A percentile compares a stretch with the other conserved stretches of the same genome.
Evolutionary conservation across 2,113 vertebrate species (phyloP).

Genomic region (Clarias batrachus): DNA sequence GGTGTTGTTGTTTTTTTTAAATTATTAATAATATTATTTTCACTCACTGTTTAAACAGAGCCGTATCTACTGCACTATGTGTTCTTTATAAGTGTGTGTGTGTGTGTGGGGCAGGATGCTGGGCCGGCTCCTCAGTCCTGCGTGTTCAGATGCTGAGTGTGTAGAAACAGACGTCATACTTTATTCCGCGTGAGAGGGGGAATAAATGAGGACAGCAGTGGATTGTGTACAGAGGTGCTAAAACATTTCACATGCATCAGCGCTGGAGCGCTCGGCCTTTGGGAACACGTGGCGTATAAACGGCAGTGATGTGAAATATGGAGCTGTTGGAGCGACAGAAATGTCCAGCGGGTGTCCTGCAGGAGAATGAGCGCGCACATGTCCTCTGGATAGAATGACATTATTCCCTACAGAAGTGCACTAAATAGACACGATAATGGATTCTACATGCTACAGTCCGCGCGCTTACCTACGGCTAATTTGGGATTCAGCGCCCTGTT

Average conservation of each 20-base stretch:
- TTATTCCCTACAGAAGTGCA: conserved; percentile 32
- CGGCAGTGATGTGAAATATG: neutral
- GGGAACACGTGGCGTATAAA: neutral
- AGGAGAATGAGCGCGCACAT: neutral
- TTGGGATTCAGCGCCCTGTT: neutral
- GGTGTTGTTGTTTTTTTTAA: too few species aligned
- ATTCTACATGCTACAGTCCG: neutral
- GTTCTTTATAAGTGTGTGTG: neutral
- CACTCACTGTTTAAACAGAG: neutral
- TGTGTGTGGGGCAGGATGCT: neutral
- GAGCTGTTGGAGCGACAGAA: too few species aligned
- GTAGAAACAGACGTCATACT: neutral
- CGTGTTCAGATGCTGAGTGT: neutral
- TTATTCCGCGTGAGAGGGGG: neutral
- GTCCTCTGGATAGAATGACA: neutral
- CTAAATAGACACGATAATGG: neutral
- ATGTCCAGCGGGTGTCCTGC: neutral
- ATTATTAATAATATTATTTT: too few species aligned
- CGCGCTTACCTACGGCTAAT: neutral
- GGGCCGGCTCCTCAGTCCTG: neutral
- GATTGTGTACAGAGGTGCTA: neutral
- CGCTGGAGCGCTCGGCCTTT: neutral
- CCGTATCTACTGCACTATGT: neutral
- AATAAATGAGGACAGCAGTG: neutral
- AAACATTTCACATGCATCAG: neutral